phyloP scores from a whole-genome alignment of 2,797 vertebrate species.

The Alouatta caraya region DNA sequence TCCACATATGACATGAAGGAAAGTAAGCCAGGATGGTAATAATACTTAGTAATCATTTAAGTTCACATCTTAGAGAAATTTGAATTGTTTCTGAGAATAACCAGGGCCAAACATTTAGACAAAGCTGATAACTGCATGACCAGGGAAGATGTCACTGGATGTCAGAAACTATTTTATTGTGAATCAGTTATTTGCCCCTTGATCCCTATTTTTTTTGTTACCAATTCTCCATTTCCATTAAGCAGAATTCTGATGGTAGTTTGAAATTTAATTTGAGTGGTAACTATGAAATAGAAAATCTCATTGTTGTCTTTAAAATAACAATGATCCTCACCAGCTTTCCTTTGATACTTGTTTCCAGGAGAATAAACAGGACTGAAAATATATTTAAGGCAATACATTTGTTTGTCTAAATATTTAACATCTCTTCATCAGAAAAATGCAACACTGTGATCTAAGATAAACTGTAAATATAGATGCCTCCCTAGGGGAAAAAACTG shows the following conservation, averaged over 20 bases:
- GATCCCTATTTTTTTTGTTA: neutral
- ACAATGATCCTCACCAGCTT: neutral
- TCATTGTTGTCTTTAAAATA: neutral
- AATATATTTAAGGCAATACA: constrained; percentile 10
- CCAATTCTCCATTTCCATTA: neutral
- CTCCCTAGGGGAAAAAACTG: neutral
- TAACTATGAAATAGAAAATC: neutral
- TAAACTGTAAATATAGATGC: neutral
- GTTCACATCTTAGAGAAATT: neutral
- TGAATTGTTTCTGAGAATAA: constrained; percentile 17
- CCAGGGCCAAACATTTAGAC: neutral
- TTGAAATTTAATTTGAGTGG: neutral
- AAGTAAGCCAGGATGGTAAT: neutral
- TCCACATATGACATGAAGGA: neutral
- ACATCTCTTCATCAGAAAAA: neutral
- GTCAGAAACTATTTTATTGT: neutral
- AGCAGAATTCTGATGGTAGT: neutral
- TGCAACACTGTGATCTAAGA: neutral
- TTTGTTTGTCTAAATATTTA: constrained; percentile 42
- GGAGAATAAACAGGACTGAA: neutral
- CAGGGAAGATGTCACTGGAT: neutral
- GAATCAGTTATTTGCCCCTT: neutral
- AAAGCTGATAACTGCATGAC: neutral
- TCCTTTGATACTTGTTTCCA: constrained; percentile 15
- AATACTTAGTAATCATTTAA: neutral